Evolutionary conservation across 2,113 vertebrate species (phyloP).

Genomic region (Alosa alosa): DNA sequence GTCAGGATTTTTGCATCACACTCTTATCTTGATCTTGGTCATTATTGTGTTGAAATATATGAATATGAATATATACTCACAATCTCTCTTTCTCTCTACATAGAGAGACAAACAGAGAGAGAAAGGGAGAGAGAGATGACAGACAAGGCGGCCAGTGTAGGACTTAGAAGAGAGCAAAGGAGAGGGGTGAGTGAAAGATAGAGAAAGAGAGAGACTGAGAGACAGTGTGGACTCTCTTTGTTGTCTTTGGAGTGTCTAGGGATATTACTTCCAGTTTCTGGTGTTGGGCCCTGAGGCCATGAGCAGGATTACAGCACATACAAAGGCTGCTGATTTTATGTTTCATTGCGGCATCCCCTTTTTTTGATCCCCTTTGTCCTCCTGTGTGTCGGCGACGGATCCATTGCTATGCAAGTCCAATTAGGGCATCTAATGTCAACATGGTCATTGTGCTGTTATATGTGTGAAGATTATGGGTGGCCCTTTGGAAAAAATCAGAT

Average conservation of each 20-base stretch:
- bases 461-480: slow-evolving; percentile 8
- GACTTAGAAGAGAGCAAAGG: neutral
- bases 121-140: neutral
- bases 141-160: neutral
- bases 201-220: slow-evolving; percentile 8
- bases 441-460: slow-evolving; percentile 25
- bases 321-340: slow-evolving; percentile 41
- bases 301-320: slow-evolving; percentile 42
- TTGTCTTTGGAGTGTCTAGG: slow-evolving; percentile 48
- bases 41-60: no score
- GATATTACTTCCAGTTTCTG: slow-evolving; percentile 51
- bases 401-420: slow-evolving; percentile 25
- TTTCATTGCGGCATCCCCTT: slow-evolving; percentile 36
- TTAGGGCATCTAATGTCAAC: slow-evolving; percentile 16
- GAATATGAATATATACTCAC: no score
- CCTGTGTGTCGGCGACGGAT: slow-evolving; percentile 31
- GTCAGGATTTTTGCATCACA: neutral
- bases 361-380: slow-evolving; percentile 34
- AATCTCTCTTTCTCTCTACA: no score
- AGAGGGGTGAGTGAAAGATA: neutral
- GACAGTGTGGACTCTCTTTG: slow-evolving; percentile 29
- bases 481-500: neutral
- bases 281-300: slow-evolving; percentile 34
- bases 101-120: no score
- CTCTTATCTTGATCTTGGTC: neutral